These are phyloP conservation scores for Campylomormyrus tamandua DNA, from an alignment of 2,113 vertebrate species.

Conservation along the genomic window DNA sequence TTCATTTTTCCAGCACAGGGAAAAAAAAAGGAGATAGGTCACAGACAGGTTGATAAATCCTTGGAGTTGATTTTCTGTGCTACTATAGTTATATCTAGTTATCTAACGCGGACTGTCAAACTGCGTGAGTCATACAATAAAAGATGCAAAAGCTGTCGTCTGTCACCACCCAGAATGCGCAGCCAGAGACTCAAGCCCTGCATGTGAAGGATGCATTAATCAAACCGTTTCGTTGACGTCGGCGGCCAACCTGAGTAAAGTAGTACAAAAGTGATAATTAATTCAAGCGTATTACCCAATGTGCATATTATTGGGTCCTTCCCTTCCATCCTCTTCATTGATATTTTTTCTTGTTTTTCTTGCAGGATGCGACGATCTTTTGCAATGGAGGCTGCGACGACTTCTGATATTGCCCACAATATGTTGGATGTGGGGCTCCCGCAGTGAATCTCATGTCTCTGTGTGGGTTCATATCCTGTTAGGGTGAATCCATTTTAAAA, in stretches of 20 bases:
- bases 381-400: conserved; percentile 89
- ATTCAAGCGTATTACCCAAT: neutral
- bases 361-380: conserved; percentile 93
- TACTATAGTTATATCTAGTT: neutral
- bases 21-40: neutral
- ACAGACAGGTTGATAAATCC: neutral
- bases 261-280: conserved; percentile 6
- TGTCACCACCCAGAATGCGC: conserved; percentile 8
- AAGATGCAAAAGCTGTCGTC: conserved; percentile 13
- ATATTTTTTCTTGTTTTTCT: conserved; percentile 30
- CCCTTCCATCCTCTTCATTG: neutral
- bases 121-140: conserved; percentile 10
- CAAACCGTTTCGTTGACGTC: neutral
- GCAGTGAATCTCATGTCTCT: conserved; percentile 65
- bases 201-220: conserved; percentile 9
- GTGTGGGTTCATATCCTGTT: conserved; percentile 43
- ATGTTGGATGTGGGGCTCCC: conserved; percentile 62
- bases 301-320: neutral
- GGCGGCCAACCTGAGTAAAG: neutral
- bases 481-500: neutral
- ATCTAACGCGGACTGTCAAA: conserved; percentile 10
- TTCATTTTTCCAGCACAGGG: neutral
- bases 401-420: conserved; percentile 81
- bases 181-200: neutral
- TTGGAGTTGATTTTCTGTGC: neutral